A percentile compares a stretch with the other conserved stretches of the same genome.
Conservation (phyloP, 2,797 vertebrate species). For the Peromyscus aztecus region DNA sequence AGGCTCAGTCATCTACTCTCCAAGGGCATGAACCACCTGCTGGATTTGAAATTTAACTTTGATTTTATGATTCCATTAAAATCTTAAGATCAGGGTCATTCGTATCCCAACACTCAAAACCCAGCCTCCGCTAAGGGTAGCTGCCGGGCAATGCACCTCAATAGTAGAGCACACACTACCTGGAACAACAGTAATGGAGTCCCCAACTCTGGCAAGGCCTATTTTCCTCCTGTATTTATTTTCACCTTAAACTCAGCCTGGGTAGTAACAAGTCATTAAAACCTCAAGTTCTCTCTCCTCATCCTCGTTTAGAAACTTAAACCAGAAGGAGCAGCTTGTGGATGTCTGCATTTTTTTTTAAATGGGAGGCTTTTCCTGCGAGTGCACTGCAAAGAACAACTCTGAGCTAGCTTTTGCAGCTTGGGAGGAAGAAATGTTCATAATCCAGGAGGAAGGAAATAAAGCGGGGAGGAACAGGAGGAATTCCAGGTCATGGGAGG, state of each 20-base stretch:
- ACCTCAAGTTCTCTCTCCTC: neutral
- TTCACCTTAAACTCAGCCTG: neutral
- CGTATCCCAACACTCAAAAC: neutral
- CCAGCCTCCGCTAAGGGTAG: neutral
- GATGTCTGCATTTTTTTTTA: neutral
- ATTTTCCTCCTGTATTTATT: neutral
- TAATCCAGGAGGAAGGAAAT: no score
- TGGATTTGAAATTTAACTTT: fast-evolving
- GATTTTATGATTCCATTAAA: neutral
- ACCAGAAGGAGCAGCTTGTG: neutral
- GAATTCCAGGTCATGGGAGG: neutral
- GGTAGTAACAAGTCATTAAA: neutral
- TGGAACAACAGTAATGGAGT: no score
- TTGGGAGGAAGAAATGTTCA: neutral
- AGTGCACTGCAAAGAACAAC: neutral
- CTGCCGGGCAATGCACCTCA: fast-evolving
- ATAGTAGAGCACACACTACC: no score
- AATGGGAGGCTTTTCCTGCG: neutral
- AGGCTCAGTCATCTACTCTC: neutral
- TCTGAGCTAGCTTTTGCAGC: neutral
- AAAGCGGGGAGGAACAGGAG: no score
- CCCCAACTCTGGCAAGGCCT: neutral
- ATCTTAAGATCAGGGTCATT: neutral
- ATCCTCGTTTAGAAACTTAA: neutral
- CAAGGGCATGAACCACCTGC: neutral